phyloP scores from a whole-genome alignment of 2,113 vertebrate genomes.

The Chionodraco myersi region DNA sequence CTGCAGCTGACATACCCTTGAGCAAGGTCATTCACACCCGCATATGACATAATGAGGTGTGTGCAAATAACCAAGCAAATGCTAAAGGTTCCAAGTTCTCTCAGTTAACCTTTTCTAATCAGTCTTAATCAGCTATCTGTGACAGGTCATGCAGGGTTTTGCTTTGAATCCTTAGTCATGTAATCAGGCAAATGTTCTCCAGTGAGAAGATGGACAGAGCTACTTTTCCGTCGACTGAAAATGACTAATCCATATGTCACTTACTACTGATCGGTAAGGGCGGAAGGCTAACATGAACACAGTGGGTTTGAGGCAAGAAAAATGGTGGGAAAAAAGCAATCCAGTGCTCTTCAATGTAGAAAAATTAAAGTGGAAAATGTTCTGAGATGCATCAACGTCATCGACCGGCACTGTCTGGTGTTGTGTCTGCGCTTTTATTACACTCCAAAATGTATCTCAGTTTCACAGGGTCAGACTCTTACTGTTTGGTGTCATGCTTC shows the following conservation, averaged over 20 bases:
- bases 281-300: background rate
- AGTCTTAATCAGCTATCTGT: background rate
- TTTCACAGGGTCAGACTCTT: conserved; percentile 31
- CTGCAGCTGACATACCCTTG: conserved; percentile 40
- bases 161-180: background rate
- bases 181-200: background rate
- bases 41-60: background rate
- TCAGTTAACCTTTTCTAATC: background rate
- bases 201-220: background rate
- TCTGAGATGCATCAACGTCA: conserved; percentile 18
- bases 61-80: conserved; percentile 8
- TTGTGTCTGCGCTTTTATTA: background rate
- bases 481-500: conserved; percentile 11
- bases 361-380: background rate
- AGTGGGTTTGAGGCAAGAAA: background rate
- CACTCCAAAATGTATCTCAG: conserved; percentile 23
- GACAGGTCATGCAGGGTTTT: background rate
- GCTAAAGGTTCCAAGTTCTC: background rate
- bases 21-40: conserved; percentile 34
- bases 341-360: no score
- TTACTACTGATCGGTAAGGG: background rate
- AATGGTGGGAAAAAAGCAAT: background rate
- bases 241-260: background rate
- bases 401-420: background rate
- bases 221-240: background rate